phyloP scores from a whole-genome alignment of 2,888 invertebrate species.

The Ashinkailepas kermadecensis region DNA sequence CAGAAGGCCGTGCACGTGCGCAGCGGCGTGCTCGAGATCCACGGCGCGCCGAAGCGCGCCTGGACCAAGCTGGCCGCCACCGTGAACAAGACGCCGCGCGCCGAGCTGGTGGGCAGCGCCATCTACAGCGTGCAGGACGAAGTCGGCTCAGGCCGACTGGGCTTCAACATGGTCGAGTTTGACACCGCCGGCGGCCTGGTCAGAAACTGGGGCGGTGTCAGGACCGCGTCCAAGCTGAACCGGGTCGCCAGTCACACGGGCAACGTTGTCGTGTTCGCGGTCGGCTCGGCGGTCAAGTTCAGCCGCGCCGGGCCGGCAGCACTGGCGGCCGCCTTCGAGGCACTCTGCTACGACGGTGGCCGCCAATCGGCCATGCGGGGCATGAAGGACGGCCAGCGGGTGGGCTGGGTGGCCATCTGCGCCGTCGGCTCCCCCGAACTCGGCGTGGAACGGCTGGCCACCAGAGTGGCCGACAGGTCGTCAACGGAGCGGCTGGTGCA shows the following conservation, averaged over 20 bases:
- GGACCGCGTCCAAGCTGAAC: neutral
- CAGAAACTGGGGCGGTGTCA: too few relatives aligned
- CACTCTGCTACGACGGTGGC: neutral
- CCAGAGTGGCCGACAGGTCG: neutral
- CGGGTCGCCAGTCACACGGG: neutral
- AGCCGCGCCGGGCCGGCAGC: too few relatives aligned
- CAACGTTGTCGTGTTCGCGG: neutral
- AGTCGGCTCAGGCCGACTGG: neutral
- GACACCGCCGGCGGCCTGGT: neutral
- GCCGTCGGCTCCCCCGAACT: neutral
- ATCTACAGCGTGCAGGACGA: neutral
- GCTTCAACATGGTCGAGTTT: neutral
- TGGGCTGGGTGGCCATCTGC: too few relatives aligned
- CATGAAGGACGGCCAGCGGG: too few relatives aligned
- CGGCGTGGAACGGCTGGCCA: neutral
- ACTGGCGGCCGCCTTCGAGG: neutral
- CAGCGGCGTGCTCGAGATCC: neutral
- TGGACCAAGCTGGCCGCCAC: neutral
- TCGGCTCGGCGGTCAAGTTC: neutral
- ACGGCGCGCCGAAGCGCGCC: neutral
- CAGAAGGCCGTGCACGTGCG: neutral
- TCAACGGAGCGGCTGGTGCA: neutral
- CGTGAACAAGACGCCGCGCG: neutral
- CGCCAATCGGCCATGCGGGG: too few relatives aligned
- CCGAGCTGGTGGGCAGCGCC: neutral